Percentiles rank a stretch among this genome's conserved stretches.
phyloP scores from a whole-genome alignment of 2,113 vertebrate genomes.

The Otis tarda region DNA sequence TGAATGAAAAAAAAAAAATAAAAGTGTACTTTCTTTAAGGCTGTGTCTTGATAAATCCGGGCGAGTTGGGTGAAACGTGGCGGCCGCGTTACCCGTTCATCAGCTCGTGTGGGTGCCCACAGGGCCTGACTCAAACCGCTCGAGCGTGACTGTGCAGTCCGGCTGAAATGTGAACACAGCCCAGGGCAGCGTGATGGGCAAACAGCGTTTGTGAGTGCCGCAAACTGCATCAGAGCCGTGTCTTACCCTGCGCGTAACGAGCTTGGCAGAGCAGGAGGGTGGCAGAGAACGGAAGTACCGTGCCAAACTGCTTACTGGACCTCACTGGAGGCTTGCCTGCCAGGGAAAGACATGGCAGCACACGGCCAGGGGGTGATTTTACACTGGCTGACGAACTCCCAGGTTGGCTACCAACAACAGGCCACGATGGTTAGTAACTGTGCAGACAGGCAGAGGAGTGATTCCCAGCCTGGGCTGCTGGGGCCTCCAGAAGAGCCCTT shows the following conservation, averaged over 20 bases:
- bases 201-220: not conserved
- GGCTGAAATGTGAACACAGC: not conserved
- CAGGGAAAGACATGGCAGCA: not conserved
- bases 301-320: not conserved
- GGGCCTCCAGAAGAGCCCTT: not conserved
- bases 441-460: not conserved
- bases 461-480: not conserved
- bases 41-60: not conserved
- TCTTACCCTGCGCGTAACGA: fast-evolving
- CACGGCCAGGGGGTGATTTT: not conserved
- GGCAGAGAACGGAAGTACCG: fast-evolving
- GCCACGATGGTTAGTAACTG: not conserved
- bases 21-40: not conserved
- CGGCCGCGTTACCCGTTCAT: fast-evolving
- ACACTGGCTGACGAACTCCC: not conserved
- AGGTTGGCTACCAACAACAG: not conserved
- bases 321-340: not conserved
- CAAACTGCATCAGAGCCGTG: fast-evolving
- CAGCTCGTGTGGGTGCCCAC: not conserved
- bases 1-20: slow-evolving; percentile 33
- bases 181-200: not conserved
- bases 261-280: fast-evolving
- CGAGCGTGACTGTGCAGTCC: fast-evolving
- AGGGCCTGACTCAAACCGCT: not conserved
- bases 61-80: not conserved